phyloP scores from a whole-genome alignment of 2,113 vertebrate species.

The Proteles cristata region DNA sequence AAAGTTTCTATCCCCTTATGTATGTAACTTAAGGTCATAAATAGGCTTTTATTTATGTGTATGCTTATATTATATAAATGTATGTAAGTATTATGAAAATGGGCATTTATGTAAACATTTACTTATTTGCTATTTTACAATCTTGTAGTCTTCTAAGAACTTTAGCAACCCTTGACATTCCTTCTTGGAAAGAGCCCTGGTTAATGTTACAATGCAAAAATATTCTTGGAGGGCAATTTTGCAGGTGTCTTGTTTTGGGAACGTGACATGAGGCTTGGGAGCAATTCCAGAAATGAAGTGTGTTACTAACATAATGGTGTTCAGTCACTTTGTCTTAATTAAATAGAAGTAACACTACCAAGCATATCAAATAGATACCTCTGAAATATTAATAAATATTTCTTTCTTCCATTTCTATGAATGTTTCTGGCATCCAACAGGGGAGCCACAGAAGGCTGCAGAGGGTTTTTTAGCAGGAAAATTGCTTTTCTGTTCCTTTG shows the following conservation, averaged over 20 bases:
- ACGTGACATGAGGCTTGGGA: not conserved
- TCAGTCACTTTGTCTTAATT: not conserved
- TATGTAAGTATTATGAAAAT: not conserved
- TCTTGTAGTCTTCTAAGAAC: not conserved
- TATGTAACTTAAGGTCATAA: not conserved
- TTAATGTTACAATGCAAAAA: not conserved
- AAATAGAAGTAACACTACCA: not conserved
- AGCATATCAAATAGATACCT: not conserved
- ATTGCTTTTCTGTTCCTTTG: not conserved
- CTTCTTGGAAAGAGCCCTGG: slow-evolving; percentile 10
- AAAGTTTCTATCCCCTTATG: not conserved
- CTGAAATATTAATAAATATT: not conserved
- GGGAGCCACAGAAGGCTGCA: not conserved
- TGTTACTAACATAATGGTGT: not conserved
- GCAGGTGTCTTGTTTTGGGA: not conserved
- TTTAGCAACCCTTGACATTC: not conserved
- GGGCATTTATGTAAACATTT: not conserved
- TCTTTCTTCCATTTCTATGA: slow-evolving; percentile 30
- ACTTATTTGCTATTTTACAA: not conserved
- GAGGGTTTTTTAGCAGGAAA: not conserved
- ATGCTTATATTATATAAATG: not conserved
- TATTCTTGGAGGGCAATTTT: not conserved
- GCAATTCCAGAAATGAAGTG: not conserved
- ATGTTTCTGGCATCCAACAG: not conserved
- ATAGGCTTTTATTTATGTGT: not conserved